phyloP scores from a whole-genome alignment of 2,113 vertebrate species.

The Lagenorhynchus albirostris region DNA sequence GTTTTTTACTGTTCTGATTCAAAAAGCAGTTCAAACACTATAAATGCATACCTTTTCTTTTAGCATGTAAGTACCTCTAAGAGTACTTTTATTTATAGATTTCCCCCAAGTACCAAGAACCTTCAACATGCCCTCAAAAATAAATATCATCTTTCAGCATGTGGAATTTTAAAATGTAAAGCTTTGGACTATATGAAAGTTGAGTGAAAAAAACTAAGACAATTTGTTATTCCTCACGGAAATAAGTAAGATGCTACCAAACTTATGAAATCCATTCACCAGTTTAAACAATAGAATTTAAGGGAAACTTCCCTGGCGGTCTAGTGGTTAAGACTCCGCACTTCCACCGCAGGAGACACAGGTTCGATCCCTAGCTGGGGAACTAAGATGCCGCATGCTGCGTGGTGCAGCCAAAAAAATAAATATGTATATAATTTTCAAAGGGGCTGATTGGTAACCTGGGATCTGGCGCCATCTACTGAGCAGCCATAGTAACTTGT shows the following conservation, averaged over 20 bases:
- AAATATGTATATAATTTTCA: too few species aligned
- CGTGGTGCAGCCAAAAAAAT: too few species aligned
- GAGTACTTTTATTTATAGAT: neutral
- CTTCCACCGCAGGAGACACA: too few species aligned
- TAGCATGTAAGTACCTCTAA: neutral
- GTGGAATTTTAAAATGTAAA: neutral
- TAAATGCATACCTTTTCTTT: neutral
- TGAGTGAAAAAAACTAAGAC: neutral
- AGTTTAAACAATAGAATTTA: too few species aligned
- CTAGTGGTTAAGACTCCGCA: too few species aligned
- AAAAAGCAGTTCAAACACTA: neutral
- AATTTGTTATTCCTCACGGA: neutral
- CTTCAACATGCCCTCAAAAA: neutral
- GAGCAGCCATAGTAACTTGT: neutral
- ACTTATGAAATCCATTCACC: neutral
- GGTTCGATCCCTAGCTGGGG: too few species aligned
- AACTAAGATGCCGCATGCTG: too few species aligned
- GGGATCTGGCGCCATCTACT: slow-evolving; percentile 51
- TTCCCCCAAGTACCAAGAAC: neutral
- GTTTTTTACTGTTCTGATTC: neutral
- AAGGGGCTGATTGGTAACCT: neutral
- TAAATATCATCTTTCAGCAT: neutral
- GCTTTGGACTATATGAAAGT: neutral
- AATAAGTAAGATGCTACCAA: neutral
- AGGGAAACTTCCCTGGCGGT: too few species aligned